Percentiles rank a stretch among this genome's conserved stretches.
Evolutionary conservation across 2,113 vertebrate genomes (phyloP).

Genomic region (Salvelinus sp.): DNA sequence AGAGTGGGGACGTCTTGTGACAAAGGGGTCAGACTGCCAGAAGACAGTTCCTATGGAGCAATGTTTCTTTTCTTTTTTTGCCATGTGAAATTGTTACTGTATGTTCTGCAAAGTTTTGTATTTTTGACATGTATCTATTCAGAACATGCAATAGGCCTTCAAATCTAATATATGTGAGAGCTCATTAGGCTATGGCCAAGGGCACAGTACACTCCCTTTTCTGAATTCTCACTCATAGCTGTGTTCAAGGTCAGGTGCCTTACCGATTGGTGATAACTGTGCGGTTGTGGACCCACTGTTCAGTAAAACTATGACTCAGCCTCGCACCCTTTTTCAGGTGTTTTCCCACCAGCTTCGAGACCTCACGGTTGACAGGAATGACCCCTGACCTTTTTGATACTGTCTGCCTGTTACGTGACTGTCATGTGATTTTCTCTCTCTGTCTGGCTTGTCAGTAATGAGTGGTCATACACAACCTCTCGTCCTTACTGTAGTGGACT

Average conservation of each 20-base stretch:
- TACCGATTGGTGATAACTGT: neutral
- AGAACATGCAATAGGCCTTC: too few species aligned
- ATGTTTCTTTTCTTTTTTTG: neutral
- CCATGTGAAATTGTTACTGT: neutral
- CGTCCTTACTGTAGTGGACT: neutral
- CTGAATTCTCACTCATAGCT: neutral
- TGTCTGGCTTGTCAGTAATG: neutral
- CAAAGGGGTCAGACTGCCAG: neutral
- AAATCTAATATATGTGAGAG: too few species aligned
- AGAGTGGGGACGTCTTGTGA: neutral
- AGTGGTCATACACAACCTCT: neutral
- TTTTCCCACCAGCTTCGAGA: neutral
- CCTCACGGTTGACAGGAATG: neutral
- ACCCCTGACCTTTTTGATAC: neutral
- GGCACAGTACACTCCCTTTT: neutral
- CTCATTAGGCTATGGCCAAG: neutral
- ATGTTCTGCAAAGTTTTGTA: too few species aligned
- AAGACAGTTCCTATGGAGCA: neutral
- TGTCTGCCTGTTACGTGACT: neutral
- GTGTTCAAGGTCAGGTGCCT: neutral
- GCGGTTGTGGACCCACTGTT: neutral
- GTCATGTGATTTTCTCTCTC: neutral
- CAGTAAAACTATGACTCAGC: neutral
- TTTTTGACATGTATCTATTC: too few species aligned
- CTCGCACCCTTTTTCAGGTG: neutral